These are phyloP conservation scores for Leptoteleia sp. DNA, from an alignment of 1,140 invertebrate genomes.

Conservation along the genomic window DNA sequence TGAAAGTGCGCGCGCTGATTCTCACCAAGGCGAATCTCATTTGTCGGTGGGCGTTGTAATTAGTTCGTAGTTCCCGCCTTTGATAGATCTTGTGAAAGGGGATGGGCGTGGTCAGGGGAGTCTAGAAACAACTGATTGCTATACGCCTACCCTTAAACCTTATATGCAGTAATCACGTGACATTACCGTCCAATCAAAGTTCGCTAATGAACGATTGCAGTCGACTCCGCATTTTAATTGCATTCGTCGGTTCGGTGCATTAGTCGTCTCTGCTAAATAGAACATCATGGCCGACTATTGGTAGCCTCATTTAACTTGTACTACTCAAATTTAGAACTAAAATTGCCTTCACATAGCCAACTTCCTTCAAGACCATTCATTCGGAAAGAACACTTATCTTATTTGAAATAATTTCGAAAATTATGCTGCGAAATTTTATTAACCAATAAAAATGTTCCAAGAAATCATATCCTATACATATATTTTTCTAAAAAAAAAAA, in stretches of 20 bases:
- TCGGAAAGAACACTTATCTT: too few relatives aligned
- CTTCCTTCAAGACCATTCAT: too few relatives aligned
- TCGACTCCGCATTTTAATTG: slow-evolving; percentile 64
- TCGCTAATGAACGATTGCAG: slow-evolving; percentile 71
- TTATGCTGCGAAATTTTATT: too few relatives aligned
- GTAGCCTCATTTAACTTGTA: slow-evolving; percentile 6
- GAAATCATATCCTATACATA: too few relatives aligned
- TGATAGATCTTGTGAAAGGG: slow-evolving; percentile 76
- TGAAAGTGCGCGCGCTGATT: slow-evolving; percentile 64
- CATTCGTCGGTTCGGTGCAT: slow-evolving; percentile 22
- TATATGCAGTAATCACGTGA: slow-evolving; percentile 68
- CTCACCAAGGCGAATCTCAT: slow-evolving; percentile 69
- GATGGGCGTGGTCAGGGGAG: slow-evolving; percentile 78
- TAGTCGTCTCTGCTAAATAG: slow-evolving; percentile 20
- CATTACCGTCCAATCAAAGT: slow-evolving; percentile 73
- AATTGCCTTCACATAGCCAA: too few relatives aligned
- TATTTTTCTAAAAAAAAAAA: too few relatives aligned
- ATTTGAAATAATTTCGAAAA: too few relatives aligned
- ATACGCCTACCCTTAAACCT: slow-evolving; percentile 61
- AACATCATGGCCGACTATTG: slow-evolving; percentile 40
- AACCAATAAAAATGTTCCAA: too few relatives aligned
- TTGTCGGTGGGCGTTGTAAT: slow-evolving; percentile 80
- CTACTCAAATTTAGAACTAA: neutral
- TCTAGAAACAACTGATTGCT: slow-evolving; percentile 78
- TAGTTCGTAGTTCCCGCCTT: slow-evolving; percentile 79